A percentile compares a stretch with the other conserved stretches of the same genome.
phyloP scores from a whole-genome alignment of 2,888 invertebrate species.

The Petrolisthes cinctipes region DNA sequence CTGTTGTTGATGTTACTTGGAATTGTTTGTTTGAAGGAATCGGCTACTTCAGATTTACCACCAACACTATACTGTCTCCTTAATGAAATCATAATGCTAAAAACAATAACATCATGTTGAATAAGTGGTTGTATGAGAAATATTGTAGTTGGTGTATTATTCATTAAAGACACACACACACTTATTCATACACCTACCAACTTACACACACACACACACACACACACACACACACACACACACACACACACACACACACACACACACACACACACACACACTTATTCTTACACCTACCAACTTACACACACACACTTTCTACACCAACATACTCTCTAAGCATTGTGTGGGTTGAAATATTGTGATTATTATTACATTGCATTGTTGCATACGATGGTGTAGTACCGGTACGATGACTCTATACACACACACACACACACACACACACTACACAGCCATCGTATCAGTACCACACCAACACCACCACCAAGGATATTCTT shows the following conservation, averaged over 20 bases:
- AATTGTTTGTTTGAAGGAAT: no score
- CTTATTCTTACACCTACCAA: not conserved
- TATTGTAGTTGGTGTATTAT: no score
- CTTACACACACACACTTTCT: not conserved
- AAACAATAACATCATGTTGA: no score
- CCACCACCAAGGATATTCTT: not conserved
- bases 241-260: not conserved
- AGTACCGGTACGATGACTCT: no score
- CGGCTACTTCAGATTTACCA: no score
- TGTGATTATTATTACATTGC: not conserved
- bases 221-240: slow-evolving; percentile 1
- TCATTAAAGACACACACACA: not conserved
- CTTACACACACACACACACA: not conserved
- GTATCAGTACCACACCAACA: not conserved
- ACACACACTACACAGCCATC: not conserved
- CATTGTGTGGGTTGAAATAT: not conserved
- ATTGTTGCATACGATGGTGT: not conserved
- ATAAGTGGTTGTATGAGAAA: no score
- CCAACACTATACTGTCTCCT: no score
- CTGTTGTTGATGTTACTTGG: no score
- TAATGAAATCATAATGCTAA: no score
- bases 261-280: not conserved
- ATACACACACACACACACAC: slow-evolving; percentile 1
- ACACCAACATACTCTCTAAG: not conserved
- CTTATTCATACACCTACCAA: not conserved